A percentile compares a stretch with the other conserved stretches of the same genome.
These are phyloP conservation scores for Bergia puertoricense DNA, from an alignment of 92 coral and sea anemone species.

Conservation along the genomic window DNA sequence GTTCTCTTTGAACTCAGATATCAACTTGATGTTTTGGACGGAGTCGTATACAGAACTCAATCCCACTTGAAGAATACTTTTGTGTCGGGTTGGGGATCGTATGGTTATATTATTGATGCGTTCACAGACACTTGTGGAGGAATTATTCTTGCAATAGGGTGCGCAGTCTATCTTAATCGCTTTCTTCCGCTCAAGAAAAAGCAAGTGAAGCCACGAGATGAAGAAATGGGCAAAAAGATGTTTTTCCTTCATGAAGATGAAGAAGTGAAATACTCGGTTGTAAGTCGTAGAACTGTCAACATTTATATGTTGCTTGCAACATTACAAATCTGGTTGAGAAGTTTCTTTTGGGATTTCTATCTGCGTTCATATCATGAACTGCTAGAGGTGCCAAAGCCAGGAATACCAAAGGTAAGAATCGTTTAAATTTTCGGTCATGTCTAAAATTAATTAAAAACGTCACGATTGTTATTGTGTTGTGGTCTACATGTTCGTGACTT, in stretches of 20 bases:
- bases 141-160: slow-evolving; percentile 66
- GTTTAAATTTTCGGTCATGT: neutral
- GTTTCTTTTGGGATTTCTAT: slow-evolving; percentile 83
- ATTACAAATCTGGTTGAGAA: slow-evolving; percentile 69
- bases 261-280: slow-evolving; percentile 54
- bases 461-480: too few relatives aligned
- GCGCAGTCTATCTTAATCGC: slow-evolving; percentile 71
- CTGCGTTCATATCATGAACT: slow-evolving; percentile 75
- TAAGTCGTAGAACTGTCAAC: slow-evolving; percentile 71
- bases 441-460: neutral
- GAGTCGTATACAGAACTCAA: slow-evolving; percentile 86
- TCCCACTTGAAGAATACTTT: slow-evolving; percentile 73
- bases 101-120: slow-evolving; percentile 88
- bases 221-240: slow-evolving; percentile 67
- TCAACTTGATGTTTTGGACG: slow-evolving; percentile 83
- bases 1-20: slow-evolving; percentile 76
- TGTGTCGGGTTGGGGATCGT: slow-evolving; percentile 85
- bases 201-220: slow-evolving; percentile 55
- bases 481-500: neutral
- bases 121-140: slow-evolving; percentile 86
- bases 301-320: slow-evolving; percentile 67
- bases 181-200: slow-evolving; percentile 80
- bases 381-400: slow-evolving; percentile 69
- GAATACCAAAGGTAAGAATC: slow-evolving; percentile 72
- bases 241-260: slow-evolving; percentile 46